phyloP scores from a whole-genome alignment of 2,797 vertebrate species.

The Megaceryle alcyon region DNA sequence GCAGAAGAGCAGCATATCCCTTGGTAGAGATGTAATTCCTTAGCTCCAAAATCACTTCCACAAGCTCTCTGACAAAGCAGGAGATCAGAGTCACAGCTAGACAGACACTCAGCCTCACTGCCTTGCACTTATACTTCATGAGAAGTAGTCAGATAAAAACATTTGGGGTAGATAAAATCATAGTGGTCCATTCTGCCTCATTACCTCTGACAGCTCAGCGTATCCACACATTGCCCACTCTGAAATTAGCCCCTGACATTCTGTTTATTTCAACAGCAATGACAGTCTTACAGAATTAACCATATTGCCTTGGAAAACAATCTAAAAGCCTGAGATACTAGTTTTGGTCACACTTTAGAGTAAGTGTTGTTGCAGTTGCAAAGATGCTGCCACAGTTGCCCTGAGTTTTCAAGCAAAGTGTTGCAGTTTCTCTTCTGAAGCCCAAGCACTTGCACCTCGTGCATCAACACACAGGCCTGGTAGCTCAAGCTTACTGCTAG shows the following conservation, averaged over 20 bases:
- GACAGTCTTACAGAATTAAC: background rate
- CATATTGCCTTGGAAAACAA: background rate
- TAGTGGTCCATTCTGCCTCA: background rate
- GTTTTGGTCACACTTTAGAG: background rate
- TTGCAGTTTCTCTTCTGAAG: background rate
- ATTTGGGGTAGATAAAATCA: background rate
- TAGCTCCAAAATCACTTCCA: background rate
- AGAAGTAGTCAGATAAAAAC: background rate
- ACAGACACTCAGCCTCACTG: background rate
- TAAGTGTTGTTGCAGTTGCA: background rate
- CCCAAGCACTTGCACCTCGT: background rate
- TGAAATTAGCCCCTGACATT: background rate
- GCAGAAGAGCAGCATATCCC: background rate
- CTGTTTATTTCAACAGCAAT: background rate
- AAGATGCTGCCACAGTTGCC: background rate
- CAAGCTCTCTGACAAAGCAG: background rate
- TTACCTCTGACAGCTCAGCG: background rate
- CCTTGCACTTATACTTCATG: background rate
- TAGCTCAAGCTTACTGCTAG: background rate
- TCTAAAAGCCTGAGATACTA: background rate
- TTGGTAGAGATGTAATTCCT: background rate
- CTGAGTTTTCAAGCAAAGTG: background rate
- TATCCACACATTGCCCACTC: background rate
- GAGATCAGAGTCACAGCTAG: background rate
- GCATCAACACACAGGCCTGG: background rate